Evolutionary conservation across 2,888 invertebrate species (phyloP).

Genomic region (Geophilus truncorum): DNA sequence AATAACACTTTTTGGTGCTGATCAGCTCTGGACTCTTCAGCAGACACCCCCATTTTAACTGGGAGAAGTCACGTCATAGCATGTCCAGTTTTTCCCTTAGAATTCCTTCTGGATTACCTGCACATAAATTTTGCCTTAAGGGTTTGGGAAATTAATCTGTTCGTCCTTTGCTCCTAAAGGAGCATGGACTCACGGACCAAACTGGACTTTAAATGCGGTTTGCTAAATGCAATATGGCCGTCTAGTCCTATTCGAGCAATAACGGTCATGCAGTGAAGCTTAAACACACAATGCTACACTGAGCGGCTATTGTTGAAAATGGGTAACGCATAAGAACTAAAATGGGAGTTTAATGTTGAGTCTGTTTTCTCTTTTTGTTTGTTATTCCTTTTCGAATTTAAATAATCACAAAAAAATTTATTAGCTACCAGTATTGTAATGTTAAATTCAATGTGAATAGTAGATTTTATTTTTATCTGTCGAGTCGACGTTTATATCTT

Average conservation of each 20-base stretch:
- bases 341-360: not conserved
- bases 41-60: constrained; percentile 11
- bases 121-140: not conserved
- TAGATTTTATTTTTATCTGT: no score
- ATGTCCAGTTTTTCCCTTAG: not conserved
- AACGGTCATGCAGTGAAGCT: not conserved
- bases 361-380: not conserved
- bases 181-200: not conserved
- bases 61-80: not conserved
- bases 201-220: not conserved
- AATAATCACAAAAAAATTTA: not conserved
- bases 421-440: not conserved
- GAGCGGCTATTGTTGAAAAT: not conserved
- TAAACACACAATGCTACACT: not conserved
- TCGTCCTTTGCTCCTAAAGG: constrained; percentile 9
- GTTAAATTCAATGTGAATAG: not conserved
- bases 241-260: not conserved
- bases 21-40: constrained; percentile 27
- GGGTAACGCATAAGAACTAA: not conserved
- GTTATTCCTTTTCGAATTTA: not conserved
- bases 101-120: not conserved
- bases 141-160: not conserved
- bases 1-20: constrained; percentile 27
- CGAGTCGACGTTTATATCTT: no score
- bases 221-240: not conserved